These are phyloP conservation scores for Chaitophorus viminalis DNA, from an alignment of 2,888 invertebrate species.

Conservation along the genomic window DNA sequence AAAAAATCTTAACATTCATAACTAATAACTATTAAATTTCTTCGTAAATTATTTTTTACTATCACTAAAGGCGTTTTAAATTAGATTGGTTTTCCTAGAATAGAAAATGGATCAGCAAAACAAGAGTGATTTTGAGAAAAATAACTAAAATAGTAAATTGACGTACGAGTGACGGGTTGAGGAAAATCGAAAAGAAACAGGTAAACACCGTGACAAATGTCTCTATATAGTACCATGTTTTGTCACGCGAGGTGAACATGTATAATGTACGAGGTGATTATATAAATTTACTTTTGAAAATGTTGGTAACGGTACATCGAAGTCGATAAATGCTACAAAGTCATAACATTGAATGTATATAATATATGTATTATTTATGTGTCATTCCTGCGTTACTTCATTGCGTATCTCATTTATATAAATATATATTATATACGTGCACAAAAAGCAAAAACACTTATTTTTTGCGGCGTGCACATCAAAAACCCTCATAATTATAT, in stretches of 20 bases:
- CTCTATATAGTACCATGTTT: conserved; percentile 2
- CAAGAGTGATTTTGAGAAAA: neutral
- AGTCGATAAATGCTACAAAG: conserved; percentile 43
- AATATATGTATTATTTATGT: neutral
- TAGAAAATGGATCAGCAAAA: neutral
- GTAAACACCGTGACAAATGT: conserved; percentile 37
- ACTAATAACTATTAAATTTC: too few relatives aligned
- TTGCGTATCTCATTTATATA: neutral
- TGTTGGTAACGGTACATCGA: conserved; percentile 16
- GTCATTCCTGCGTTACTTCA: conserved; percentile 6
- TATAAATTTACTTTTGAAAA: conserved; percentile 46
- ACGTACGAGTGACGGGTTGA: neutral
- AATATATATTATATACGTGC: neutral
- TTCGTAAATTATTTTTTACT: too few relatives aligned
- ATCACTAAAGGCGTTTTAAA: too few relatives aligned
- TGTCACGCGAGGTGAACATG: conserved; percentile 40
- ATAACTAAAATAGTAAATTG: neutral
- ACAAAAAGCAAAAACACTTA: neutral
- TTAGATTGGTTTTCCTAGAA: too few relatives aligned
- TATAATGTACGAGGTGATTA: conserved; percentile 54
- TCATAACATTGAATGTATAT: conserved; percentile 14
- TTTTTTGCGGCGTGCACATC: neutral
- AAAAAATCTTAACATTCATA: too few relatives aligned
- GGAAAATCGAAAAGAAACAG: conserved; percentile 39
- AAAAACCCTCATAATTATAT: neutral